Evolutionary conservation across 2,113 vertebrate genomes (phyloP), one percentile per base, ranked within the genome.

Genomic region (Chauna torquata): DNA sequence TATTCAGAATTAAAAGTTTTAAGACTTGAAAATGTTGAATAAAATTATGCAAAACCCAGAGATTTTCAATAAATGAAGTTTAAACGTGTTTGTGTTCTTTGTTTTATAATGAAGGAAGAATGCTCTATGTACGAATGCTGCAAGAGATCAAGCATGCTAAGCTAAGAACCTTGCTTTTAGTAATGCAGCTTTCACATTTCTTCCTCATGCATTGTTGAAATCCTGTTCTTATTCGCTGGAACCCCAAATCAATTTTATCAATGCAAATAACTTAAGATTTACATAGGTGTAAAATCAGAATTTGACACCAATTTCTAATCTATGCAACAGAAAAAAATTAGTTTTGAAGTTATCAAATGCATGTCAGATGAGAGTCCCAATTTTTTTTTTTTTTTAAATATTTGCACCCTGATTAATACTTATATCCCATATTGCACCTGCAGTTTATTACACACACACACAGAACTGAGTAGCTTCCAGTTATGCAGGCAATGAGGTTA

Each of bases 31-130:
- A 42, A 72, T 91, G 45, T 90, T 96, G 54, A 89, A 64, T 82
- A 91, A 86, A 64, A 72, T 85, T 92, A 92, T 90, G 50, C 86
- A 94, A 91, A 92, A 76, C 34, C 50, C 28, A 57, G 11, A 81
- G 34, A 87, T 95, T 97, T 95, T 85, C 89, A 97, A 90, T 96
- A 97, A 97, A 97, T 69, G 20, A 84, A 75, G 16, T 82, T 87
- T 77, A 95, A 95, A 94, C 44, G 44, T 84, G 34, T 75, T 86
- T 76, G 44, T 58, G 19, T 47, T 45, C 49, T 71, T 83, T 16
- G 9, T 78, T 94, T 92, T 61, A 23, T 61, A 71, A 30, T 15
- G 6, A 77, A 92, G 28, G n/a, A 92, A 86, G 27, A 87, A 79
- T 28, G 11, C 11, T 77, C 20, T 80, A 57, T 40, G 25, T 80